Evolutionary conservation across 2,113 vertebrate species (phyloP), one percentile per base, ranked within the genome.

Genomic region (Corythoichthys intestinalis): DNA sequence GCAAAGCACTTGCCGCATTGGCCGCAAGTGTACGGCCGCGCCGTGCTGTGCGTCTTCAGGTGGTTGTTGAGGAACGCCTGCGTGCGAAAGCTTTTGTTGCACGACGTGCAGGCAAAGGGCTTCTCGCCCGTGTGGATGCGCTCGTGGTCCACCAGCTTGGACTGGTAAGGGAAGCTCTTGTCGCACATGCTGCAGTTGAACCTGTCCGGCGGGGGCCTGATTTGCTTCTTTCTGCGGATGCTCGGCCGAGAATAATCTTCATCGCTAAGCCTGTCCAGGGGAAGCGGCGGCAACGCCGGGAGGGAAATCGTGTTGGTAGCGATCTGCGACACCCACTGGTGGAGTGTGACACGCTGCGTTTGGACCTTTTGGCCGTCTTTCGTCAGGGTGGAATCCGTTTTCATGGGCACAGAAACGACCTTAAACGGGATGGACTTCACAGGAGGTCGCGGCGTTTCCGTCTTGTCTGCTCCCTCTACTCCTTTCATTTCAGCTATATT

Each of bases 71-170:
- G 87, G 73, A 87, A 87, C 2, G 85, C 88, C 64, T 87, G 87
- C 0, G 89, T 90, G 11, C 89, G 50, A 76, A 91, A 91, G 41
- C 83, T 83, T 48, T 87, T 90, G 71, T 78, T 83, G 71, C 89
- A 91, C 0, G 85, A 85, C 0, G 88, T 69, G 80, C 89, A 91
- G 2, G 74, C 10, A 44, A 84, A 91, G 0, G 89, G 88, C 69
- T 90, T 91, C 74, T 91, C 89, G 0, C 89, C 89, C 0, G 89
- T 91, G 13, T 91, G 89, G 39, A 91, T 87, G 72, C 89, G 88
- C 81, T 87, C 83, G 15, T 91, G 89, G 65, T 91, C 88, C 54
- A 77, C 56, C 0, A 91, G 83, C 67, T 87, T 86, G 67, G 89
- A 91, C 71, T 86, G 86, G 39, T 91, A 91, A 0, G 88, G 82